phyloP scores from a whole-genome alignment of 2,113 vertebrate species.

The Diadophis punctatus region DNA sequence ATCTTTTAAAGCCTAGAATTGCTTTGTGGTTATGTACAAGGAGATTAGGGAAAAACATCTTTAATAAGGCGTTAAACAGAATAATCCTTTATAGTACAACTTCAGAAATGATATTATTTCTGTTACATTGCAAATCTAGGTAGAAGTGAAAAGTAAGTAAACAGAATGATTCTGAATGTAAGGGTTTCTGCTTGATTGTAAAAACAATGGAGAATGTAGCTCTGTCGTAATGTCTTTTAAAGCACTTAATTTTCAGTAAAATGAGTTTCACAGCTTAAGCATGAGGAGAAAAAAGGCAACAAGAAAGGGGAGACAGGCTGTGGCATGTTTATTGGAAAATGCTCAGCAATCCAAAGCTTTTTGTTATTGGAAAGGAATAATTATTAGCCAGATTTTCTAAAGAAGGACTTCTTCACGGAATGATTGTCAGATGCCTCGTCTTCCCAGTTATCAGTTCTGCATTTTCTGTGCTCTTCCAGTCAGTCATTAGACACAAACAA shows the following conservation, averaged over 20 bases:
- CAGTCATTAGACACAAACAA: slow-evolving; percentile 20
- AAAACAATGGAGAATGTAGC: slow-evolving; percentile 28
- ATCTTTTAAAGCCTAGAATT: slow-evolving; percentile 48
- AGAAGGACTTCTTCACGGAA: slow-evolving; percentile 15
- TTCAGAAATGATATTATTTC: slow-evolving; percentile 27
- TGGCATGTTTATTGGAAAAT: slow-evolving; percentile 60
- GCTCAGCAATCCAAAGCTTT: slow-evolving; percentile 63
- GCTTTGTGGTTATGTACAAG: slow-evolving; percentile 61
- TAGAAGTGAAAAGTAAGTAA: slow-evolving; percentile 19
- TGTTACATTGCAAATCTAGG: slow-evolving; percentile 29
- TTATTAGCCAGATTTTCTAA: slow-evolving; percentile 23
- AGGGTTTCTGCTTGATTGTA: slow-evolving; percentile 34
- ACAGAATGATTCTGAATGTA: slow-evolving; percentile 21
- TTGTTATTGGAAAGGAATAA: slow-evolving; percentile 51
- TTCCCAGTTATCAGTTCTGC: slow-evolving; percentile 28
- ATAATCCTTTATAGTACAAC: slow-evolving; percentile 36
- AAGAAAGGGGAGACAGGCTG: slow-evolving; percentile 61
- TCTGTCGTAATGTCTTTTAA: slow-evolving; percentile 30
- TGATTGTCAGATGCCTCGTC: slow-evolving; percentile 31
- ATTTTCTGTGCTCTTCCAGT: slow-evolving; percentile 18
- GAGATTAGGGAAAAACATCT: slow-evolving; percentile 58
- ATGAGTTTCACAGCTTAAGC: slow-evolving; percentile 23
- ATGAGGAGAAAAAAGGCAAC: slow-evolving; percentile 2
- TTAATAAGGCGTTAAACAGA: slow-evolving; percentile 48
- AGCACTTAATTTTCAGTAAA: slow-evolving; percentile 17